Evolutionary conservation across 2,888 invertebrate species (phyloP).

Genomic region (Idaea aversata): DNA sequence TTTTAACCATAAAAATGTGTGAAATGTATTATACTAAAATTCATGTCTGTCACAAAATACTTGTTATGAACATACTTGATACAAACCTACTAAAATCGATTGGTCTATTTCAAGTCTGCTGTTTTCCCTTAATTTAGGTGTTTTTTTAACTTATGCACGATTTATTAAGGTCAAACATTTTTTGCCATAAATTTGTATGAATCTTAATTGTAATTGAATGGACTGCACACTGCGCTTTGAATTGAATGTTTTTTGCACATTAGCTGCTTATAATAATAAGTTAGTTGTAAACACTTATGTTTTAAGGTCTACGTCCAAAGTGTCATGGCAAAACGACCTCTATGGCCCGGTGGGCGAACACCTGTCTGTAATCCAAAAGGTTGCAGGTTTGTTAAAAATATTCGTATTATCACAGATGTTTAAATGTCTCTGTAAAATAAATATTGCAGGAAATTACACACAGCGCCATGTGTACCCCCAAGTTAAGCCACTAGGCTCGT

Average conservation of each 20-base stretch:
- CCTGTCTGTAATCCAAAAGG: too few relatives aligned
- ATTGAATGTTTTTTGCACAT: conserved; percentile 21
- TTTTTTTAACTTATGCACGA: background rate
- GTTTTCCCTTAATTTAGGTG: background rate
- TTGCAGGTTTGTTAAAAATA: too few relatives aligned
- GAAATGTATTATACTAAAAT: conserved; percentile 20
- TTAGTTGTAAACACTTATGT: background rate
- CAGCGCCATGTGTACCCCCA: too few relatives aligned
- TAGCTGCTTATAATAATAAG: background rate
- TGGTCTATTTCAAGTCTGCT: background rate
- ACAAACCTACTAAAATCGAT: background rate
- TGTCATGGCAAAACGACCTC: background rate
- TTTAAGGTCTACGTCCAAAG: background rate
- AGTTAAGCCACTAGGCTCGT: too few relatives aligned
- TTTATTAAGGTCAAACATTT: conserved; percentile 24
- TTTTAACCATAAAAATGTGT: conserved; percentile 18
- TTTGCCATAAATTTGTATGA: conserved; percentile 16
- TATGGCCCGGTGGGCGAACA: too few relatives aligned
- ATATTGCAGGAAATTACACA: too few relatives aligned
- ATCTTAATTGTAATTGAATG: conserved; percentile 20
- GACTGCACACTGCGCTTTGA: conserved; percentile 25
- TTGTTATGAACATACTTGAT: too few relatives aligned
- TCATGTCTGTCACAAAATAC: too few relatives aligned
- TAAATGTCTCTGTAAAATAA: too few relatives aligned
- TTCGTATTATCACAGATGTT: too few relatives aligned